Evolutionary conservation across 2,888 invertebrate species (phyloP).

Genomic region (Acrobasis repandana): DNA sequence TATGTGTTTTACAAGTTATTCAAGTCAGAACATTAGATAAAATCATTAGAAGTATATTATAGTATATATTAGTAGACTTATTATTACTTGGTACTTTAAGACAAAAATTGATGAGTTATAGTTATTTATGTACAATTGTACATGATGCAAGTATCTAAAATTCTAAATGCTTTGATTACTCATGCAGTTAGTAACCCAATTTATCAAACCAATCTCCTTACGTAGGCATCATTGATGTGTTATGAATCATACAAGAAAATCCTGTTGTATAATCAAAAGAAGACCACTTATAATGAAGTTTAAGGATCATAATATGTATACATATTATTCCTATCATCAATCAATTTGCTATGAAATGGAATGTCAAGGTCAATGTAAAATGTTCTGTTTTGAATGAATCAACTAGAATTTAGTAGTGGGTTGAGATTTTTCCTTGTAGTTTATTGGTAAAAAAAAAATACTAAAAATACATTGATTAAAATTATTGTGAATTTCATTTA

Average conservation of each 20-base stretch:
- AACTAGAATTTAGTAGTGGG: background rate
- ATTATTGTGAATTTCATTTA: too few relatives aligned
- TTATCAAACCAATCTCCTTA: conserved; percentile 9
- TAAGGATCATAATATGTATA: background rate
- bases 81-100: too few relatives aligned
- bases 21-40: too few relatives aligned
- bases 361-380: background rate
- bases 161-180: conserved; percentile 6
- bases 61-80: too few relatives aligned
- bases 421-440: too few relatives aligned
- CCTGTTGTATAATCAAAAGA: background rate
- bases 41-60: too few relatives aligned
- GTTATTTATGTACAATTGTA: too few relatives aligned
- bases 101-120: too few relatives aligned
- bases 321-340: background rate
- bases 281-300: conserved; percentile 1
- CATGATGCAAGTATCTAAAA: background rate
- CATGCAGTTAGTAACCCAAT: conserved; percentile 22
- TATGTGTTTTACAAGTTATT: too few relatives aligned
- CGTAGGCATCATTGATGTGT: background rate
- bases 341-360: background rate
- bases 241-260: background rate
- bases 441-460: too few relatives aligned
- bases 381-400: background rate
- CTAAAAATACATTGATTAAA: too few relatives aligned